These are phyloP conservation scores for Empidonax alnorum DNA, from an alignment of 2,113 vertebrate genomes.

Conservation along the genomic window DNA sequence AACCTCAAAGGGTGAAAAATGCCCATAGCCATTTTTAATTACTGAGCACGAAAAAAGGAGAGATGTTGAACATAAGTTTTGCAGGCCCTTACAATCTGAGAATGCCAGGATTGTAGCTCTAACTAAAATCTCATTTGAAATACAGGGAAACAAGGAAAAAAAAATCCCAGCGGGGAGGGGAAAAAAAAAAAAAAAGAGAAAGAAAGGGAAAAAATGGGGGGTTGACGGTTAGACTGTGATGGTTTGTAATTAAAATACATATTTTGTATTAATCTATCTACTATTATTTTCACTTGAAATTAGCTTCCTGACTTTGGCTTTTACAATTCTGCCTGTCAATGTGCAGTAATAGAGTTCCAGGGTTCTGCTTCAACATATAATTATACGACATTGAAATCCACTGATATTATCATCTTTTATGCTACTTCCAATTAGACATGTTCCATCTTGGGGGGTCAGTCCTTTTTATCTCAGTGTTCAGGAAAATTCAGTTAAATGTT, in stretches of 20 bases:
- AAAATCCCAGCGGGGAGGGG: neutral
- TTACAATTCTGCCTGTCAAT: slow-evolving; percentile 49
- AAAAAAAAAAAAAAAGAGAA: neutral
- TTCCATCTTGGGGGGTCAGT: slow-evolving; percentile 36
- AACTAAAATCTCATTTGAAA: slow-evolving; percentile 22
- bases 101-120: slow-evolving; percentile 40
- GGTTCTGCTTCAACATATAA: slow-evolving; percentile 47
- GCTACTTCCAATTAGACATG: slow-evolving; percentile 59
- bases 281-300: slow-evolving; percentile 59
- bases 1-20: slow-evolving; percentile 80
- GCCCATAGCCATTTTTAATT: slow-evolving; percentile 84
- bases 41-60: slow-evolving; percentile 71
- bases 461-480: neutral
- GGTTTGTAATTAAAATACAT: slow-evolving; percentile 46
- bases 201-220: accelerated
- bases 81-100: slow-evolving; percentile 36
- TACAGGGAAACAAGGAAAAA: neutral
- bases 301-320: slow-evolving; percentile 23
- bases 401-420: slow-evolving; percentile 58
- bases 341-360: slow-evolving; percentile 35
- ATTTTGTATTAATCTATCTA: slow-evolving; percentile 32
- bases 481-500: slow-evolving; percentile 6
- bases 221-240: neutral
- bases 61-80: slow-evolving; percentile 74
- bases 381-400: slow-evolving; percentile 46